These are phyloP conservation scores for Andrena praecox DNA, from an alignment of 2,888 invertebrate species.

Conservation along the genomic window DNA sequence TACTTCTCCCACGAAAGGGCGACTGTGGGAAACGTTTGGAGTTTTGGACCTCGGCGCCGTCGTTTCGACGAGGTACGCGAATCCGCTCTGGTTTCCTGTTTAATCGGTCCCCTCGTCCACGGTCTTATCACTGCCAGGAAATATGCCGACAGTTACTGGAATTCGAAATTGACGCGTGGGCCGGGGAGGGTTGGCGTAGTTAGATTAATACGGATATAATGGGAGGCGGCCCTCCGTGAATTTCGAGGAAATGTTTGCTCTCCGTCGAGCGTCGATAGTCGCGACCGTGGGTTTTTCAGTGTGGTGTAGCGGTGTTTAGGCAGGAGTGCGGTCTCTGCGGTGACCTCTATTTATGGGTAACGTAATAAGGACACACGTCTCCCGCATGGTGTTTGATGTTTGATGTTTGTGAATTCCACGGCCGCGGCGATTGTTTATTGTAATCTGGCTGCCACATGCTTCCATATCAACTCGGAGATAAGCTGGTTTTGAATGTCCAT, in stretches of 20 bases:
- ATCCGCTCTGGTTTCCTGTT: conserved; percentile 35
- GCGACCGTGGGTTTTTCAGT: neutral
- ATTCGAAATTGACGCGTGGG: conserved; percentile 57
- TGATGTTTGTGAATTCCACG: conserved; percentile 69
- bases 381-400: conserved; percentile 63
- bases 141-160: conserved; percentile 52
- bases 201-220: conserved; percentile 56
- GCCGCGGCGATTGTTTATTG: conserved; percentile 67
- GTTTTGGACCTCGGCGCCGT: neutral
- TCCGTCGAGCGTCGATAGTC: neutral
- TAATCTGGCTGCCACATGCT: conserved; percentile 74
- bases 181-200: conserved; percentile 40
- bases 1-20: neutral
- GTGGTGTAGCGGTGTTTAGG: neutral
- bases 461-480: conserved; percentile 72
- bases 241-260: conserved; percentile 56
- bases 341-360: conserved; percentile 43
- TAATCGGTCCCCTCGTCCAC: conserved; percentile 35
- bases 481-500: conserved; percentile 72
- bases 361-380: conserved; percentile 32
- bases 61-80: neutral
- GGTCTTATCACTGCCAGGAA: conserved; percentile 55
- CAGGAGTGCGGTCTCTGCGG: neutral
- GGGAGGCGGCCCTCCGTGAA: conserved; percentile 23
- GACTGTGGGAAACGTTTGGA: conserved; percentile 11